A percentile compares a stretch with the other conserved stretches of the same genome.
Conservation (phyloP, 1,140 invertebrate species). For the Dreissena rostriformis region DNA sequence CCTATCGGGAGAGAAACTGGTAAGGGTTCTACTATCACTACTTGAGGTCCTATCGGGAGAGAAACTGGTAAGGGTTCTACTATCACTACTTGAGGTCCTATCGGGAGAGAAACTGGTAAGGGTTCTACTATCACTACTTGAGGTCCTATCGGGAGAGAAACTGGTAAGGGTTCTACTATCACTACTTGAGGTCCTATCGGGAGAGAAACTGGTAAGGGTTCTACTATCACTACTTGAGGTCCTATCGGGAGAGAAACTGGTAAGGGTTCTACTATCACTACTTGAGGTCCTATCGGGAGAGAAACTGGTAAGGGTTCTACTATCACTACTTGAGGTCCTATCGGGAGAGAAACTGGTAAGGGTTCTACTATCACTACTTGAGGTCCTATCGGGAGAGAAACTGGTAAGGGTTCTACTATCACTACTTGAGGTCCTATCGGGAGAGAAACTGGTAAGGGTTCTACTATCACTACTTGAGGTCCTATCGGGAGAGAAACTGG, state of each 20-base stretch:
- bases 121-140: slow-evolving; percentile 90
- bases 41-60: slow-evolving; percentile 93
- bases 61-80: too few relatives aligned
- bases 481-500: slow-evolving; percentile 91
- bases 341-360: too few relatives aligned
- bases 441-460: too few relatives aligned
- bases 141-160: slow-evolving; percentile 92
- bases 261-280: slow-evolving; percentile 89
- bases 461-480: slow-evolving; percentile 92
- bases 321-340: slow-evolving; percentile 92
- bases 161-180: slow-evolving; percentile 89
- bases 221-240: slow-evolving; percentile 92
- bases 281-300: slow-evolving; percentile 93
- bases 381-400: slow-evolving; percentile 92
- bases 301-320: too few relatives aligned
- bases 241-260: slow-evolving; percentile 91
- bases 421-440: slow-evolving; percentile 92
- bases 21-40: slow-evolving; percentile 89
- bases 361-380: slow-evolving; percentile 90
- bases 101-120: too few relatives aligned
- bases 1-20: slow-evolving; percentile 91
- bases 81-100: slow-evolving; percentile 92
- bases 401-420: slow-evolving; percentile 89
- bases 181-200: slow-evolving; percentile 92
- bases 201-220: too few relatives aligned